Base-by-base conservation (phyloP, 2,797 vertebrate species). In the Monodelphis domestica region DNA sequence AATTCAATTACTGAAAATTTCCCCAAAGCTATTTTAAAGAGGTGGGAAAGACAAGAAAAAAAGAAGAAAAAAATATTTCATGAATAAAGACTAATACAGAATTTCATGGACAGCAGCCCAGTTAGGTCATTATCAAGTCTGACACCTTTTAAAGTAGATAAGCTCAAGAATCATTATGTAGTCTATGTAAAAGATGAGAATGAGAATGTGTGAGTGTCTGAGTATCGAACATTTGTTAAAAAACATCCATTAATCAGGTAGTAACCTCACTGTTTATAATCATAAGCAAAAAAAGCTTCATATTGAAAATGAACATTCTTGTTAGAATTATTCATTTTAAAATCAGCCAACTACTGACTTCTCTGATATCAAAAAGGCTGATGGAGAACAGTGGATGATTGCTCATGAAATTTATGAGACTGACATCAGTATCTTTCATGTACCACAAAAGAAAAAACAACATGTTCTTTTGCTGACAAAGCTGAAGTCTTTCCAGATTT, bases 271-370 rank as follows among this genome's bases (percentile, higher is more conserved):
- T 54, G 24, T 93, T 96, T 95, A 54, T 87, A 95, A 96, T 92
- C 93, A 91, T 84, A 95, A 95, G 96, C 90, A 87, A 91, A 93
- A 29, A 70, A 70, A 14, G 70, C 26, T 87, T 88, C 53, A 53
- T 51, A 21, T 5, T 90, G 84, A 90, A 96, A 96, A 91, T n/a
- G 33, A 91, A 17, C 93, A 89, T 93, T 70, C 95, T 94, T 87
- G 17, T 95, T 95, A 12, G 50, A 96, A 97, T 97, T 96, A 97
- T 92, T 97, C 95, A 97, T 97, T 97, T 96, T 52, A 89, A 95
- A 95, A 95, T 93, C 92, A 92, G 94, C 96, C 94, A 93, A 90
- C 90, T 91, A 92, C 92, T 95, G 95, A 93, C 96, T 91, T 93
- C 53, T 50, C 53, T 94, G 95, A 94, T 4, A 96, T 94, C 95